Base-by-base conservation (phyloP, 2,888 invertebrate species). In the Epirrhoe alternata region DNA sequence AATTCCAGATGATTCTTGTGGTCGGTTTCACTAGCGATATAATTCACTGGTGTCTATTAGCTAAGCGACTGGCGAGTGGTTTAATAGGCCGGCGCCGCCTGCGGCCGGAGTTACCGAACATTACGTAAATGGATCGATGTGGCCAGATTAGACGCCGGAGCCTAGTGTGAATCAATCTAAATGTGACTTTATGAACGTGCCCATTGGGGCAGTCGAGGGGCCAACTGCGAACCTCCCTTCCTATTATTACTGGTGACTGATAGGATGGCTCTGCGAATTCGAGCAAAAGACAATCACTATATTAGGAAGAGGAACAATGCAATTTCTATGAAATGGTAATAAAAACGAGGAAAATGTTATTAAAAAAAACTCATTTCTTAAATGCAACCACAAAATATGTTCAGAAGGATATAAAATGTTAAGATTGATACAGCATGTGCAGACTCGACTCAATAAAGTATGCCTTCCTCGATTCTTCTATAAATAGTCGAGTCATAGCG, bases 61-160 rank as follows among this genome's bases (percentile, higher is more conserved):
- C 74, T 50, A 53, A 53, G 59, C 71, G 77, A 63, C 35, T 64
- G 76, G 72, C 75, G 74, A 80, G 77, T 78, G 80, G 74, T 79
- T 79, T 84, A 85, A 85, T 83, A 79, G 78, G 70, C 69, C 68
- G 71, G 61, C 67, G 72, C 75, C 76, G 75, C 75, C 71, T 81
- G 84, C 77, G 85, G 85, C 81, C 77, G 72, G 82, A 81, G 80
- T 83, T 81, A 77, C 78, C 76, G 81, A 80, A 84, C 79, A 84
- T 88, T 86, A 86, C 83, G 81, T 82, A 86, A 88, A 88, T 87
- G 82, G 81, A 85, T 83, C 79, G 77, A 77, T 71, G 73, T 42
- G 74, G 71, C 69, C 73, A 78, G 80, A 81, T 84, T 81, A 82
- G 70, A 70, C 70, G 62, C 63, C 66, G 54, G 64, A 70, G 66